phyloP scores from a whole-genome alignment of 1,140 invertebrate species.

The Drosophila bifasciata region DNA sequence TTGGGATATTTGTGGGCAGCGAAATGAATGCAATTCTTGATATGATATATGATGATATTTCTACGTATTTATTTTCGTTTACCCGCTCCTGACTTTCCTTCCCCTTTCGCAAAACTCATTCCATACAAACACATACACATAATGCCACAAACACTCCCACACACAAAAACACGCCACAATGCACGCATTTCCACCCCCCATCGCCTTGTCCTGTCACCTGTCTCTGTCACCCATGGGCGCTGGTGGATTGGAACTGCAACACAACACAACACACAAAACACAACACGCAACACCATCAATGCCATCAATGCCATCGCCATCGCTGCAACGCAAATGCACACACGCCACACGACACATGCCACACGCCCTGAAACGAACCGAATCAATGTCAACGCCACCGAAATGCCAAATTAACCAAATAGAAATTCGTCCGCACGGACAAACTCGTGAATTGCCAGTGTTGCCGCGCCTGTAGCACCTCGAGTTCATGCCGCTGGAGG shows the following conservation, averaged over 20 bases:
- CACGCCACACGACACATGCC: background rate
- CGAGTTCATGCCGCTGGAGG: slow-evolving; percentile 95
- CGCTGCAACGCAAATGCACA: slow-evolving; percentile 21
- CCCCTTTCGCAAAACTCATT: background rate
- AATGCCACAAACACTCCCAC: slow-evolving; percentile 27
- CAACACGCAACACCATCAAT: background rate
- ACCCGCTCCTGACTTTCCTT: slow-evolving; percentile 19
- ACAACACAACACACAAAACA: slow-evolving; percentile 15
- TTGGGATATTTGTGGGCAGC: slow-evolving; percentile 9
- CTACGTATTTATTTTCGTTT: slow-evolving; percentile 46
- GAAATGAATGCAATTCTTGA: background rate
- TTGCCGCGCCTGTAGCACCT: slow-evolving; percentile 91
- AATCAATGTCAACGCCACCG: slow-evolving; percentile 35
- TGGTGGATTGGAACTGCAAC: slow-evolving; percentile 32
- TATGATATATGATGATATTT: slow-evolving; percentile 2
- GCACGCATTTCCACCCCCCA: slow-evolving; percentile 2
- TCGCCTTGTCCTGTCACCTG: slow-evolving; percentile 22
- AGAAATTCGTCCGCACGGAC: slow-evolving; percentile 90
- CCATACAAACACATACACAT: slow-evolving; percentile 1
- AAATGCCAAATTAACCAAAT: slow-evolving; percentile 86
- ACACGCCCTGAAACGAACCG: slow-evolving; percentile 21
- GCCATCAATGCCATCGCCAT: slow-evolving; percentile 25
- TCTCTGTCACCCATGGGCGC: slow-evolving; percentile 24
- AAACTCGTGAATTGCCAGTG: slow-evolving; percentile 86
- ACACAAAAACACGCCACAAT: slow-evolving; percentile 11